phyloP scores from a whole-genome alignment of 2,888 invertebrate species.

The Auanema sp. region DNA sequence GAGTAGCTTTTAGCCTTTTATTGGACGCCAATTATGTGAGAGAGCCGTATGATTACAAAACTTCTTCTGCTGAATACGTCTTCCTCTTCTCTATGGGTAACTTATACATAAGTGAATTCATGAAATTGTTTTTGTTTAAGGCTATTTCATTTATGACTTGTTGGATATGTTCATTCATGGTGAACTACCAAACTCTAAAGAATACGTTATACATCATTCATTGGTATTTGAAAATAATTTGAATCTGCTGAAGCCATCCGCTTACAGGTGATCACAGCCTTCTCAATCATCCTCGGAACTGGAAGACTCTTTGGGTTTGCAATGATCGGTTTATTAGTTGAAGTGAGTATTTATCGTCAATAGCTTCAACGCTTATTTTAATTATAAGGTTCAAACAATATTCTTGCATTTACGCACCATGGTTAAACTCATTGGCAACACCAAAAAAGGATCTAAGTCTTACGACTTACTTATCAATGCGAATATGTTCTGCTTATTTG shows the following conservation, averaged over 20 bases:
- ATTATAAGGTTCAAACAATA: slow-evolving; percentile 39
- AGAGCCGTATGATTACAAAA: slow-evolving; percentile 47
- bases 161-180: slow-evolving; percentile 49
- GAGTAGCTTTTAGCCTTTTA: slow-evolving; percentile 30
- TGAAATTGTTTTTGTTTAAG: neutral
- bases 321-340: slow-evolving; percentile 49
- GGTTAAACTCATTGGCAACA: slow-evolving; percentile 34
- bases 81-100: slow-evolving; percentile 48
- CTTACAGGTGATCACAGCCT: slow-evolving; percentile 39
- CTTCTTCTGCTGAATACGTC: slow-evolving; percentile 41
- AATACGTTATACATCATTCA: slow-evolving; percentile 49
- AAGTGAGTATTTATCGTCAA: slow-evolving; percentile 20
- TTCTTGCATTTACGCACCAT: slow-evolving; percentile 47
- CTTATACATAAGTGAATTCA: slow-evolving; percentile 2
- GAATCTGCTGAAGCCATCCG: neutral
- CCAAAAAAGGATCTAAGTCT: slow-evolving; percentile 25
- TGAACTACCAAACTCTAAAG: slow-evolving; percentile 43
- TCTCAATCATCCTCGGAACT: slow-evolving; percentile 40
- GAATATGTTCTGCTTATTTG: slow-evolving; percentile 42
- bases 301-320: slow-evolving; percentile 45
- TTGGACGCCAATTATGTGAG: slow-evolving; percentile 40
- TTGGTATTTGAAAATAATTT: slow-evolving; percentile 24
- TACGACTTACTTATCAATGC: slow-evolving; percentile 41
- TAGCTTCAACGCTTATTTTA: neutral
- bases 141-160: slow-evolving; percentile 49